Evolutionary conservation across 2,113 vertebrate genomes (phyloP).

Genomic region (Pholis gunnellus): DNA sequence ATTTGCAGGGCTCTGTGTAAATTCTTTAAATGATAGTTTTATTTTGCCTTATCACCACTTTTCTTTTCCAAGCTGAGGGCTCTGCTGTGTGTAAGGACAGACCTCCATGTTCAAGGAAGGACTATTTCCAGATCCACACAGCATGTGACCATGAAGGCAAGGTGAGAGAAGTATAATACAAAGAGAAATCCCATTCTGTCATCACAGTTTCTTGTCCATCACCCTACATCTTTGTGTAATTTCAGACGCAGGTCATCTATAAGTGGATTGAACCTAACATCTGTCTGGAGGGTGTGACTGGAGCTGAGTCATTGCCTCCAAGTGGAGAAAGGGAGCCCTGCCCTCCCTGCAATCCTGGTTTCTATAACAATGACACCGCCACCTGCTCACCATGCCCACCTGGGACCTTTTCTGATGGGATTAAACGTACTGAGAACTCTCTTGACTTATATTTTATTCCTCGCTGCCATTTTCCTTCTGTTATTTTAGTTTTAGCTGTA

Average conservation of each 20-base stretch:
- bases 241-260: conserved; percentile 94
- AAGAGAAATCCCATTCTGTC: neutral
- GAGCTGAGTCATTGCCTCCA: conserved; percentile 88
- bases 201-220: conserved; percentile 9
- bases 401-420: conserved; percentile 92
- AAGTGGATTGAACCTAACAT: conserved; percentile 97
- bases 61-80: conserved; percentile 86
- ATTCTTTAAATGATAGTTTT: neutral
- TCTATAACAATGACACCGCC: conserved; percentile 93
- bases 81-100: conserved; percentile 86
- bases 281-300: conserved; percentile 88
- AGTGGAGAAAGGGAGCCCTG: conserved; percentile 93
- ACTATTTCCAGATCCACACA: conserved; percentile 96
- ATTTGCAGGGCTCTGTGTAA: neutral
- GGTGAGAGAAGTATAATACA: conserved; percentile 78
- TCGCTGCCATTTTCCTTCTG: neutral
- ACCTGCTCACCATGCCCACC: conserved; percentile 91
- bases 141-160: conserved; percentile 93
- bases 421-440: conserved; percentile 81
- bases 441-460: neutral
- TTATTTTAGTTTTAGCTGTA: neutral
- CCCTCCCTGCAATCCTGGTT: conserved; percentile 97
- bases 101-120: conserved; percentile 90
- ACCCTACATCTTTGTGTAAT: conserved; percentile 1
- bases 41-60: neutral